Evolutionary conservation across 2,113 vertebrate species (phyloP).

Genomic region (Pluvianellus socialis): DNA sequence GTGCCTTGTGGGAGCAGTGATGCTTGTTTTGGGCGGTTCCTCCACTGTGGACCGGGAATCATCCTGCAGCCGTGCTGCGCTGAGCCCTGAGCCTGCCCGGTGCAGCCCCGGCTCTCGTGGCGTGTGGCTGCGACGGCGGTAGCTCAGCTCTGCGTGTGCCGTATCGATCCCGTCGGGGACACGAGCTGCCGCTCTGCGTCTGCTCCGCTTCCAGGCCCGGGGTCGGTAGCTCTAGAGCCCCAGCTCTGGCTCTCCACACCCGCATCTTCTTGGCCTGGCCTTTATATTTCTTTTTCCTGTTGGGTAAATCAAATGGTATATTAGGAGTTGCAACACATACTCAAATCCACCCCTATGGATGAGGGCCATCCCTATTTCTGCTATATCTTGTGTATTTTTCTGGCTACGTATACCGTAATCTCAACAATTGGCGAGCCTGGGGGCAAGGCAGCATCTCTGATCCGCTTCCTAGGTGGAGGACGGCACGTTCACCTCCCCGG

Average conservation of each 20-base stretch:
- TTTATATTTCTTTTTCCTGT: not conserved
- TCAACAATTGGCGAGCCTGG: too few relatives aligned
- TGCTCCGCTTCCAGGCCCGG: not conserved
- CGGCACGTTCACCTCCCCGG: rapidly evolving
- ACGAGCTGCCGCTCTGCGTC: rapidly evolving
- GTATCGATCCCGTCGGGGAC: not conserved
- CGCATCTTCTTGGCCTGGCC: too few relatives aligned
- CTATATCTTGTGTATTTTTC: not conserved
- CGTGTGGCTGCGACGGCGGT: not conserved
- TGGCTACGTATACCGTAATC: rapidly evolving
- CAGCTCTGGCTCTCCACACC: not conserved
- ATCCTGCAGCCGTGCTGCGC: rapidly evolving
- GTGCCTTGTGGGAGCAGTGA: too few relatives aligned
- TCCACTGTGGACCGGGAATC: not conserved
- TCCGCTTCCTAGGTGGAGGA: not conserved
- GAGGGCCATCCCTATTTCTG: not conserved
- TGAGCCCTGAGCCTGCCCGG: not conserved
- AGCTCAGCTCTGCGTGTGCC: not conserved
- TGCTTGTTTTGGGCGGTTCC: not conserved
- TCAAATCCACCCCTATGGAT: not conserved
- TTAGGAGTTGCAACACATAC: not conserved
- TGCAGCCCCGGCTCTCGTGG: not conserved
- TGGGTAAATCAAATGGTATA: not conserved
- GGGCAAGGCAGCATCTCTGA: not conserved
- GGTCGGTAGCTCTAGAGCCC: not conserved